These are phyloP conservation scores for Bovichtus diacanthus DNA, from an alignment of 2,797 vertebrate genomes.

Conservation along the genomic window DNA sequence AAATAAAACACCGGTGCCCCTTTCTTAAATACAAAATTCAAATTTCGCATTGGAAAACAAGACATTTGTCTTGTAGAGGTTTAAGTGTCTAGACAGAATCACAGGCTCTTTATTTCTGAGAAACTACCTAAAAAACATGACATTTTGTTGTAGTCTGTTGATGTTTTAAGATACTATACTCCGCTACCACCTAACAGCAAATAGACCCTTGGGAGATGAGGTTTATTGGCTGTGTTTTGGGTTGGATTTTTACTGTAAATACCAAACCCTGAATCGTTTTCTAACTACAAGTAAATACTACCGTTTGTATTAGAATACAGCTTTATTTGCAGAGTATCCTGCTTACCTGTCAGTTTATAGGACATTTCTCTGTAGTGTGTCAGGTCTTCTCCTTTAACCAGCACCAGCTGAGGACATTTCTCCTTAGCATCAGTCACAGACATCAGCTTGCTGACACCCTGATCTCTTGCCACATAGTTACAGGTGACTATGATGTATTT, in stretches of 20 bases:
- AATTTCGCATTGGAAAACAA: neutral
- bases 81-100: neutral
- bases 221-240: neutral
- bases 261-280: neutral
- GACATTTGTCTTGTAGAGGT: neutral
- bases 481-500: constrained; percentile 92
- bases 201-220: neutral
- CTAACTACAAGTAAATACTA: neutral
- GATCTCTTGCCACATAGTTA: constrained; percentile 92
- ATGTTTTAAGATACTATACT: neutral
- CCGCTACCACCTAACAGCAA: neutral
- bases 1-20: accelerated
- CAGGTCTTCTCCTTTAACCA: constrained; percentile 95
- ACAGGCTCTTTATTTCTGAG: neutral
- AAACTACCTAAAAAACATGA: neutral
- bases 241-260: neutral
- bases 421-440: constrained; percentile 86
- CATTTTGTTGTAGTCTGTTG: neutral
- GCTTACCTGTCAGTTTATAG: constrained; percentile 92
- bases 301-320: neutral
- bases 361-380: constrained; percentile 92
- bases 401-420: constrained; percentile 90
- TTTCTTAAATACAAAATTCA: neutral
- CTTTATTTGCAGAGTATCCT: neutral
- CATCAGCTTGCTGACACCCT: constrained; percentile 90